phyloP scores from a whole-genome alignment of 2,113 vertebrate genomes.

The Connochaetes taurinus region DNA sequence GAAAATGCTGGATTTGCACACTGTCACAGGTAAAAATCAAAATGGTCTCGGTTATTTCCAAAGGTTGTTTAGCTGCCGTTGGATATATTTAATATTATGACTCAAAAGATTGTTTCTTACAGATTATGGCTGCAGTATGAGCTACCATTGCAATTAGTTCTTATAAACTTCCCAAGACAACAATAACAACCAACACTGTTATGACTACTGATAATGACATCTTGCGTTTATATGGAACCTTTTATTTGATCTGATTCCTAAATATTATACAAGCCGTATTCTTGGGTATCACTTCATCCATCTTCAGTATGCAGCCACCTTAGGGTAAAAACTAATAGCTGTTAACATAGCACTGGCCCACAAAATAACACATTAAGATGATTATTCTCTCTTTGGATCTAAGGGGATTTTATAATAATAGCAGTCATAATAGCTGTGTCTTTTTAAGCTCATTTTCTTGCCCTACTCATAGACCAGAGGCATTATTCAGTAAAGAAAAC shows the following conservation, averaged over 20 bases:
- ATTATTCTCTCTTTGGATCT: constrained; percentile 22
- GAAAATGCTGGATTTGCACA: constrained; percentile 78
- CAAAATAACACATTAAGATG: neutral
- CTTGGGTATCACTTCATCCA: neutral
- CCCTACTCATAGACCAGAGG: neutral
- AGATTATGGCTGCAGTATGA: constrained; percentile 45
- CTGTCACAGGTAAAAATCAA: constrained; percentile 80
- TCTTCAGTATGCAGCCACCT: neutral
- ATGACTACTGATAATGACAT: neutral
- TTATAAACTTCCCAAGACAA: constrained; percentile 52
- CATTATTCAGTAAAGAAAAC: neutral
- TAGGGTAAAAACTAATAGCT: constrained; percentile 22
- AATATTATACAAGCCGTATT: neutral
- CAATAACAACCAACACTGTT: neutral
- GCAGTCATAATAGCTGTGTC: neutral
- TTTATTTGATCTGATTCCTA: constrained; percentile 17
- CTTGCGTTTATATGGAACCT: neutral
- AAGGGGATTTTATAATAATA: constrained; percentile 19
- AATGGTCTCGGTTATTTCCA: constrained; percentile 76
- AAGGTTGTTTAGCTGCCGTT: constrained; percentile 67
- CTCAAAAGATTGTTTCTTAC: constrained; percentile 68
- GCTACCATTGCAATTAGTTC: constrained; percentile 12
- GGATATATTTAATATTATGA: constrained; percentile 59
- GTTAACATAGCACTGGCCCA: neutral
- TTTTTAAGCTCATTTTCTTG: neutral